These are phyloP conservation scores for Macroteleia sp. DNA, from an alignment of 2,888 invertebrate genomes.

Conservation along the genomic window DNA sequence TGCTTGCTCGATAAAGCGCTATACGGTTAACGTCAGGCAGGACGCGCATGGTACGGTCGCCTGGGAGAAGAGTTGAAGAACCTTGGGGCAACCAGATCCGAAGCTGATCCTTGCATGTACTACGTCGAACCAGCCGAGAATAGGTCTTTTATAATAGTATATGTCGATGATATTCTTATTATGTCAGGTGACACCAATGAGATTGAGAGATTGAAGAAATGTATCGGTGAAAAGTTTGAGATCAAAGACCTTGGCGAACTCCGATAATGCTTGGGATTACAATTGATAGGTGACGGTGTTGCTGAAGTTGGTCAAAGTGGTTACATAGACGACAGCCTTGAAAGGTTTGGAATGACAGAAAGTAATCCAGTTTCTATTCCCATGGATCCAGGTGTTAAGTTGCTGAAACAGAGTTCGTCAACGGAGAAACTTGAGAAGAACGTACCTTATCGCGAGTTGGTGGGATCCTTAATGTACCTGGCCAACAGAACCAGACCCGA, in stretches of 20 bases:
- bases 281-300: background rate
- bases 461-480: background rate
- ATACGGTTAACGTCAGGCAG: conserved; percentile 55
- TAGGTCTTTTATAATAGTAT: background rate
- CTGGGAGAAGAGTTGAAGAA: background rate
- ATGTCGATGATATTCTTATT: conserved; percentile 51
- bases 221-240: conserved; percentile 56
- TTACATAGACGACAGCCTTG: background rate
- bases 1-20: conserved; percentile 47
- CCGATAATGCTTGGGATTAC: conserved; percentile 58
- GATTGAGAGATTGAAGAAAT: conserved; percentile 41
- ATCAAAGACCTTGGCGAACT: conserved; percentile 65
- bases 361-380: too few species aligned
- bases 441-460: background rate
- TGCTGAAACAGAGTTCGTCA: too few species aligned
- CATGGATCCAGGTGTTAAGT: too few species aligned
- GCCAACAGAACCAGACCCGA: background rate
- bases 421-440: background rate
- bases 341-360: too few species aligned
- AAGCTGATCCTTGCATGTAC: background rate
- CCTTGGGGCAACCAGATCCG: background rate
- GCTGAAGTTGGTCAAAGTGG: background rate
- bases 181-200: conserved; percentile 51
- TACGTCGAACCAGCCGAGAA: background rate
- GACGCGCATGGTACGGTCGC: conserved; percentile 55